Percentiles rank a stretch among this genome's conserved stretches.
Evolutionary conservation across 1,140 invertebrate species (phyloP).

Genomic region (Reticulitermes speratus): DNA sequence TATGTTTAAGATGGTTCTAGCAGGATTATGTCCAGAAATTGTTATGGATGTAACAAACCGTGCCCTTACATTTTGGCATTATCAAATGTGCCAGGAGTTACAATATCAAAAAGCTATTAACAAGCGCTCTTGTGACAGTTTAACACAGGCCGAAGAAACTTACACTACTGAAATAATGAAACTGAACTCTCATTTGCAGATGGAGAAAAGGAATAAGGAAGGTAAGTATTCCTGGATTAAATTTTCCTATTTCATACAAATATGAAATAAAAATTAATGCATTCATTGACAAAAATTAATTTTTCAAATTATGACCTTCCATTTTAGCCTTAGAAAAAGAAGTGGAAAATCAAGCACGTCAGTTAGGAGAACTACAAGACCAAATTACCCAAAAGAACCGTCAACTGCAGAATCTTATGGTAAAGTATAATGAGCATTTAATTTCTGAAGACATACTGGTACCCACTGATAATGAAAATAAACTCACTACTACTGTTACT

Average conservation of each 20-base stretch:
- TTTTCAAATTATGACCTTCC: background rate
- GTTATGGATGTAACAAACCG: constrained; percentile 55
- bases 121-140: background rate
- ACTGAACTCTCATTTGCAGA: background rate
- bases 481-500: background rate
- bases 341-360: background rate
- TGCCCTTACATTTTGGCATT: constrained; percentile 54
- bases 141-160: background rate
- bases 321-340: background rate
- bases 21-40: constrained; percentile 52
- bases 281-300: background rate
- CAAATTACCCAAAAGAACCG: background rate
- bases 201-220: background rate
- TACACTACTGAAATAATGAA: background rate
- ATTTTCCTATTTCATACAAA: background rate
- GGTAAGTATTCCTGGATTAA: background rate
- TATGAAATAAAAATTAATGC: background rate
- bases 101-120: constrained; percentile 22
- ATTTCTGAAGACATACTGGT: background rate
- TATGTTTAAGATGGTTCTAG: constrained; percentile 46
- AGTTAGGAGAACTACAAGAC: background rate
- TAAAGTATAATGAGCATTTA: background rate
- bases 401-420: background rate
- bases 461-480: background rate
- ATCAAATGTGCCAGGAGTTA: constrained; percentile 52